phyloP scores from a whole-genome alignment of 1,140 invertebrate species.

The Diorhabda sublineata region DNA sequence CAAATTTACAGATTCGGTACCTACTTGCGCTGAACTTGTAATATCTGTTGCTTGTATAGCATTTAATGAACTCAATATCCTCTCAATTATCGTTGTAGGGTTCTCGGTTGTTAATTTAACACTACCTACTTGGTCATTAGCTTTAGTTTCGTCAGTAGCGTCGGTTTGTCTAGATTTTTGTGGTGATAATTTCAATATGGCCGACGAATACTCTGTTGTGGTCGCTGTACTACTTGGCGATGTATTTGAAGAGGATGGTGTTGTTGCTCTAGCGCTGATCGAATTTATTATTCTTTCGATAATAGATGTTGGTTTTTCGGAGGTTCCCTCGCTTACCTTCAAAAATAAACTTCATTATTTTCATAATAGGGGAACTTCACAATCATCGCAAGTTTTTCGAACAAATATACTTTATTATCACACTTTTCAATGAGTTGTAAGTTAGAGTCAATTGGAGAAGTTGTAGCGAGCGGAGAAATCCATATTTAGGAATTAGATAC shows the following conservation, averaged over 20 bases:
- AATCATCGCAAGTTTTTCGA: too few species aligned
- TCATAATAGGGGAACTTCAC: neutral
- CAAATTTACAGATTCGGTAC: constrained; percentile 38
- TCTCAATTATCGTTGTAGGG: constrained; percentile 46
- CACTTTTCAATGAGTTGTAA: too few species aligned
- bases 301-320: constrained; percentile 39
- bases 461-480: too few species aligned
- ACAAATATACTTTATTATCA: too few species aligned
- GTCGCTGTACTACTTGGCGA: constrained; percentile 20
- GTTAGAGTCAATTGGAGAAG: too few species aligned
- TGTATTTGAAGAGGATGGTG: constrained; percentile 29
- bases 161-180: constrained; percentile 38
- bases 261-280: constrained; percentile 43
- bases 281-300: constrained; percentile 46
- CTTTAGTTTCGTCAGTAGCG: constrained; percentile 23
- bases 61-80: constrained; percentile 43
- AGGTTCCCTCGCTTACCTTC: constrained; percentile 35
- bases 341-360: constrained; percentile 18
- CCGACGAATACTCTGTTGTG: constrained; percentile 29
- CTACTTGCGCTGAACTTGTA: constrained; percentile 35
- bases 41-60: constrained; percentile 41
- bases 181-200: constrained; percentile 41
- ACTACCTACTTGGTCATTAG: neutral
- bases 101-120: constrained; percentile 39
- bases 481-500: too few species aligned